Percentiles rank a stretch among this genome's conserved stretches.
These are phyloP conservation scores for Agraylea sexmaculata DNA, from an alignment of 1,140 invertebrate genomes.

Conservation along the genomic window DNA sequence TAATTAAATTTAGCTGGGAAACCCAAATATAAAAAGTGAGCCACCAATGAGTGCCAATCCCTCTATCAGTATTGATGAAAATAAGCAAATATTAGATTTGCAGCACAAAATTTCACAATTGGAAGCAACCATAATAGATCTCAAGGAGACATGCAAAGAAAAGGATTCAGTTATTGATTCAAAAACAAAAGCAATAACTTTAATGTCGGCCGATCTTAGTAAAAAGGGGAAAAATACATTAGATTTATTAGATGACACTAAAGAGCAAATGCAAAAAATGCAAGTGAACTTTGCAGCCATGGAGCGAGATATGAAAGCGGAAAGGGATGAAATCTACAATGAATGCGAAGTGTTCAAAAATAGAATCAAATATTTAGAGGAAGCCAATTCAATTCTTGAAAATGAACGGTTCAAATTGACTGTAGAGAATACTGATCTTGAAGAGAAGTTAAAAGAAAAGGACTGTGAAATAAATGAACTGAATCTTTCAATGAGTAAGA, in stretches of 20 bases:
- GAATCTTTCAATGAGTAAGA: slow-evolving; percentile 13
- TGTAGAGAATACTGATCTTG: slow-evolving; percentile 40
- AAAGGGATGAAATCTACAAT: slow-evolving; percentile 45
- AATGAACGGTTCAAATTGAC: slow-evolving; percentile 45
- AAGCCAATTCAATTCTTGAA: slow-evolving; percentile 41
- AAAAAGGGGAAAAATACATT: slow-evolving; percentile 57
- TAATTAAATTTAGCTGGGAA: slow-evolving; percentile 16
- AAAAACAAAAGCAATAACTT: slow-evolving; percentile 65
- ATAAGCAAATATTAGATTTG: slow-evolving; percentile 34
- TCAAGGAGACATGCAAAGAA: slow-evolving; percentile 70
- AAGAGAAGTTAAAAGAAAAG: slow-evolving; percentile 41
- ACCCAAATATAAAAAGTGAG: slow-evolving; percentile 11
- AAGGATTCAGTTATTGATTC: slow-evolving; percentile 79
- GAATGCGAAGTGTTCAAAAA: slow-evolving; percentile 46
- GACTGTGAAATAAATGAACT: slow-evolving; percentile 31
- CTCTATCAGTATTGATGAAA: slow-evolving; percentile 11
- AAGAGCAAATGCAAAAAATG: slow-evolving; percentile 68
- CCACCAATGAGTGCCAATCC: not conserved
- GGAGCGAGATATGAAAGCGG: slow-evolving; percentile 58
- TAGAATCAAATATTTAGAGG: slow-evolving; percentile 37
- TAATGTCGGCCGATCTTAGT: slow-evolving; percentile 63
- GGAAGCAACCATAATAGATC: slow-evolving; percentile 52
- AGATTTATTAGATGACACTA: slow-evolving; percentile 62
- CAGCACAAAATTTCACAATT: slow-evolving; percentile 47
- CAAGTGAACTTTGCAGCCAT: slow-evolving; percentile 61